Evolutionary conservation across 2,888 invertebrate genomes (phyloP), one percentile per base, ranked within the genome.

Genomic region (Axea sp.): DNA sequence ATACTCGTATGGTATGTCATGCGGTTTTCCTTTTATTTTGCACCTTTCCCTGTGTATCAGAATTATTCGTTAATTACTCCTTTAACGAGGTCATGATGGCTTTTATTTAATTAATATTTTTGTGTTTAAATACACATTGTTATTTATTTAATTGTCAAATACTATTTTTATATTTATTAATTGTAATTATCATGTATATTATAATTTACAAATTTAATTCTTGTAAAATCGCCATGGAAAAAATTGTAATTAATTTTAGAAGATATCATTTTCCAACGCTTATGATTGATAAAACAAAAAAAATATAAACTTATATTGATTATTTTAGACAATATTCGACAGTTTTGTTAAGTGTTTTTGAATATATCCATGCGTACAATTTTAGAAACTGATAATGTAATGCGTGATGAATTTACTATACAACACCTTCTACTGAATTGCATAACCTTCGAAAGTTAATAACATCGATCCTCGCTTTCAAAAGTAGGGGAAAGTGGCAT

Each of bases 401-500:
- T 62, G 62, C 55, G 62, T 71, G 71, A 55, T 62, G 71, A 71
- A 71, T 62, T 71, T 45, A 62, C 71, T 49, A 49, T 62, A 71
- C 62, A 62, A 62, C 62, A 71, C 55, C 62, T 71, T 55, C 71
- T 41, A 41, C 30, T 12, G 5, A 26, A 71, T 71, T 62, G 39
- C 47, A 30, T 71, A 71, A 71, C 49, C 49, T 17, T 69, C 69
- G 69, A 69, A 69, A 69, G 71, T 71, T 71, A 71, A 57, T 71
- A 71, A 71, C 71, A 72, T 64, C 71, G 57, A 72, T 72, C 31
- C 57, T 64, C 35, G 71, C 71, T 71, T 71, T 71, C 71, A 64
- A 71, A 71, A 64, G 71, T 71, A 71, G 71, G 71, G 62, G 71
- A 71, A 71, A 71, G 71, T 71, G 49, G 71, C 45, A 64, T 71